Percentiles rank a stretch among this genome's conserved stretches.
phyloP scores from a whole-genome alignment of 2,113 vertebrate species.

The Callithrix jacchus region DNA sequence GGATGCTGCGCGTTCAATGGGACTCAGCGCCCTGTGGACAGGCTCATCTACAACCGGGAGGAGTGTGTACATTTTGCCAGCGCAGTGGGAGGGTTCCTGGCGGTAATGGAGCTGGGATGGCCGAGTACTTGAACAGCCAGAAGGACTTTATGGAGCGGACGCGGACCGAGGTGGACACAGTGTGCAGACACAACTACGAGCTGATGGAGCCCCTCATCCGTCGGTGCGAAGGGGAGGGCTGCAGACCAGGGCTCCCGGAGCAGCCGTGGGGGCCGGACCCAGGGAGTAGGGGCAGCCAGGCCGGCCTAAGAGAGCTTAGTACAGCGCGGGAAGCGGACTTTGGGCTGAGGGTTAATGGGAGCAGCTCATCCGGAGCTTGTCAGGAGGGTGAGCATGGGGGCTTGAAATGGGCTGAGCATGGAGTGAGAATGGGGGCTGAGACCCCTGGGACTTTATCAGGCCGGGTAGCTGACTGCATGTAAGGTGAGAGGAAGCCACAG shows the following conservation, averaged over 20 bases:
- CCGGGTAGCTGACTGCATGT: accelerated
- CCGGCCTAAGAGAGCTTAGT: too few species aligned
- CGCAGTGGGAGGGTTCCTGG: background rate
- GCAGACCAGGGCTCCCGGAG: background rate
- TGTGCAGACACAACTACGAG: conserved; percentile 18
- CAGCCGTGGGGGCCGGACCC: accelerated
- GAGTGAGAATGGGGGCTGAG: accelerated
- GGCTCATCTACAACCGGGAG: background rate
- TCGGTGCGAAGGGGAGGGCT: background rate
- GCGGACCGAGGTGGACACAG: accelerated
- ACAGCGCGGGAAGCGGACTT: background rate
- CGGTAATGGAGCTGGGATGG: conserved; percentile 32
- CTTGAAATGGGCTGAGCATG: background rate
- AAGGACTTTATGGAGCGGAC: background rate
- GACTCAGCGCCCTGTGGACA: background rate
- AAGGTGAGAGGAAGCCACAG: background rate
- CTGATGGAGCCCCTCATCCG: too few species aligned
- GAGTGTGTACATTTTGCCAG: conserved; percentile 20
- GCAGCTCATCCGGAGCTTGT: background rate
- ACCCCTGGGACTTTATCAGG: accelerated
- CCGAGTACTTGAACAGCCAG: conserved; percentile 2
- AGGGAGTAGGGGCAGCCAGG: accelerated
- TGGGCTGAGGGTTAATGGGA: accelerated
- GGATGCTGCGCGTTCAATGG: background rate
- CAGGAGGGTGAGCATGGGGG: background rate